Evolutionary conservation across 2,113 vertebrate genomes (phyloP).

Genomic region (Charadrius vociferus): DNA sequence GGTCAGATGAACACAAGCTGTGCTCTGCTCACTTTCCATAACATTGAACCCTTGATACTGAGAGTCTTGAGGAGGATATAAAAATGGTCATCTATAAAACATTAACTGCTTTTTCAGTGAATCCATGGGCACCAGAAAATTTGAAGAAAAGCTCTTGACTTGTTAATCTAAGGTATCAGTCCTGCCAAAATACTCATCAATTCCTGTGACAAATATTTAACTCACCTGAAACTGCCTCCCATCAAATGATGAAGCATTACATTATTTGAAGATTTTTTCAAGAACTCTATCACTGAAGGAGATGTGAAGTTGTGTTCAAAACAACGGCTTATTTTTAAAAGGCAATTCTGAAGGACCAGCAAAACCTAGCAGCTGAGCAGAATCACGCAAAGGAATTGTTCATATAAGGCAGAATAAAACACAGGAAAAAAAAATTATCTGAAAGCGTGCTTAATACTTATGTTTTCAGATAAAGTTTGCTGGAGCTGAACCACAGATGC

Average conservation of each 20-base stretch:
- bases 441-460: not conserved
- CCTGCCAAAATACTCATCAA: not conserved
- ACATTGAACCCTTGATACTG: fast-evolving
- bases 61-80: not conserved
- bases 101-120: not conserved
- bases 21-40: not conserved
- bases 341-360: not conserved
- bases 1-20: not conserved
- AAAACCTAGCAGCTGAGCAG: not conserved
- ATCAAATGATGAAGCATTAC: not conserved
- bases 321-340: not conserved
- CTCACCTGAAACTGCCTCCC: not conserved
- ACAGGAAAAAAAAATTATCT: not conserved
- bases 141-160: not conserved
- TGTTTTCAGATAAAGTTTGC: not conserved
- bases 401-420: not conserved
- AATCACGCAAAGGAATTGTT: not conserved
- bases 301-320: not conserved
- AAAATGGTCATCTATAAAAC: not conserved
- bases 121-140: not conserved
- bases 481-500: not conserved
- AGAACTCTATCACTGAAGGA: not conserved
- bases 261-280: not conserved
- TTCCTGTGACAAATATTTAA: not conserved
- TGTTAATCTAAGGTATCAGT: not conserved